Evolutionary conservation across 2,797 vertebrate species (phyloP).

Genomic region (Lemur catta): DNA sequence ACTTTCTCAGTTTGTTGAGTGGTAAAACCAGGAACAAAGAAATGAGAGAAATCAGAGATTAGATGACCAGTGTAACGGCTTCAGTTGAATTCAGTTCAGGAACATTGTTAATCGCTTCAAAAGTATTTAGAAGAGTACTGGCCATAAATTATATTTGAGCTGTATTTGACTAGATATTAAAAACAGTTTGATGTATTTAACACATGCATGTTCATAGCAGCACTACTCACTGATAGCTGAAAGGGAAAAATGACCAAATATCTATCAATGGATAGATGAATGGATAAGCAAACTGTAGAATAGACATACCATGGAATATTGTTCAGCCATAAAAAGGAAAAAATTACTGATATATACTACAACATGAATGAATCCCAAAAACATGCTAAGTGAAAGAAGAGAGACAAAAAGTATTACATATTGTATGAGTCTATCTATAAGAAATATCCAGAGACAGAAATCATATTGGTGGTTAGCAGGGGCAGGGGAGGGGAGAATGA

Average conservation of each 20-base stretch:
- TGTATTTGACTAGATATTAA: constrained; percentile 3
- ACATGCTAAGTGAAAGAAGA: neutral
- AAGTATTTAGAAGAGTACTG: constrained; percentile 32
- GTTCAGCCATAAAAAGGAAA: constrained; percentile 29
- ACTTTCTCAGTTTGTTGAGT: constrained; percentile 51
- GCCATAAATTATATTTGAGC: constrained; percentile 13
- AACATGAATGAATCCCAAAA: neutral
- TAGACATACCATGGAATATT: neutral
- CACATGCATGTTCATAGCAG: neutral
- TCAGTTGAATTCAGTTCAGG: constrained; percentile 41
- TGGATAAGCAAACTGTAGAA: neutral
- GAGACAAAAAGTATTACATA: neutral
- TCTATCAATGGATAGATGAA: neutral
- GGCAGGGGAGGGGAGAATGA: neutral
- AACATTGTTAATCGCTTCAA: constrained; percentile 19
- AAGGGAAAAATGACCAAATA: neutral
- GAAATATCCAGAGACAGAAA: neutral
- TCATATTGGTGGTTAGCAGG: neutral
- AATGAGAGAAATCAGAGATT: constrained; percentile 46
- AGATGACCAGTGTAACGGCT: neutral
- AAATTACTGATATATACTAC: neutral
- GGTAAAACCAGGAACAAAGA: constrained; percentile 65
- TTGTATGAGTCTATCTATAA: neutral
- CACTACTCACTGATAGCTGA: neutral
- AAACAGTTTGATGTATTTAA: neutral